Conservation (phyloP, 2,797 vertebrate genomes). For the Coendou prehensilis region DNA sequence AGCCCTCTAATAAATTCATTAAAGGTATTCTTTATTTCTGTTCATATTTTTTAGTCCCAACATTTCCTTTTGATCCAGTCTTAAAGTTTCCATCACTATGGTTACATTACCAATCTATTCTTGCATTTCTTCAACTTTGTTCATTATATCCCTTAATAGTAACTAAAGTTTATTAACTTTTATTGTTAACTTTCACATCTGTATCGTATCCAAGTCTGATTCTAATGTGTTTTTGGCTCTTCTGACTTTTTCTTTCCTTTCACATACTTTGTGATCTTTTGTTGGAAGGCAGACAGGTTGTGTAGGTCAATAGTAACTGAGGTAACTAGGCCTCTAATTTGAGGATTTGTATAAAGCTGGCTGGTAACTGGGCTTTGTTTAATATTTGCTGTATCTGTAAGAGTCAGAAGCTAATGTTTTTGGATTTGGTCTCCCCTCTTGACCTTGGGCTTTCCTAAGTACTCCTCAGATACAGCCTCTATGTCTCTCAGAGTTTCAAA, state of each 20-base stretch:
- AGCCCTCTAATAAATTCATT: neutral
- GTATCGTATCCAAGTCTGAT: neutral
- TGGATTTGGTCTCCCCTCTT: neutral
- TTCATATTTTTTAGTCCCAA: neutral
- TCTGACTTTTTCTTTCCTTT: slow-evolving; percentile 21
- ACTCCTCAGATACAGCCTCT: neutral
- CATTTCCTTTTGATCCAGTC: neutral
- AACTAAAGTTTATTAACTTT: neutral
- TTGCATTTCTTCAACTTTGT: neutral
- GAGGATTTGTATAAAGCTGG: slow-evolving; percentile 30
- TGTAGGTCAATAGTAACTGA: neutral
- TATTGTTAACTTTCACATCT: neutral
- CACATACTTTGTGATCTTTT: neutral
- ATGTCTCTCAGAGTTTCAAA: neutral
- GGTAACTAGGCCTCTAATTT: neutral
- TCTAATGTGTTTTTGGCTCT: neutral
- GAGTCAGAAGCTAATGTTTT: neutral
- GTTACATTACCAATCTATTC: neutral
- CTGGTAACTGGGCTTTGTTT: neutral
- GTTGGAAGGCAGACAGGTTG: neutral
- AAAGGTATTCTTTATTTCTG: neutral
- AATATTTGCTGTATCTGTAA: neutral
- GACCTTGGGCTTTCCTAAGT: neutral
- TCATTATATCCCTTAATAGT: neutral
- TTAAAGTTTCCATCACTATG: neutral